phyloP scores from a whole-genome alignment of 1,140 invertebrate genomes.

The Pogonomyrmex barbatus region DNA sequence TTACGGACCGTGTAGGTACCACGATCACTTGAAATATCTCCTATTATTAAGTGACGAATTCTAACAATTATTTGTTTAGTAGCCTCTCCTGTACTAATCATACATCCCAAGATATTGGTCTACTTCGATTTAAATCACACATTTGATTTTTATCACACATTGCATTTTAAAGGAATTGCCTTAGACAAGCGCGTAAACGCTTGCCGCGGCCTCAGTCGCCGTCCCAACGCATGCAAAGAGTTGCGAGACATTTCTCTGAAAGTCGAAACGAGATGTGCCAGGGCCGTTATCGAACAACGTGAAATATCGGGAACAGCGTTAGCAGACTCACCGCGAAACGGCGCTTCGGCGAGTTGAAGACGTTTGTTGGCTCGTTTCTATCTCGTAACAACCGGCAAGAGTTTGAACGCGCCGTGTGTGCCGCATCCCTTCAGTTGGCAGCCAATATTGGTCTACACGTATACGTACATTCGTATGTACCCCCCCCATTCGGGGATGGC shows the following conservation, averaged over 20 bases:
- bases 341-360: conserved; percentile 53
- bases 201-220: not conserved
- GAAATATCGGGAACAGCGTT: conserved; percentile 66
- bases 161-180: not conserved
- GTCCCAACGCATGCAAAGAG: not conserved
- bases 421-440: conserved; percentile 78
- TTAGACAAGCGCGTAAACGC: not conserved
- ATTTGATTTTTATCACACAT: not conserved
- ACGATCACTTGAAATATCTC: no score
- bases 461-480: conserved; percentile 56
- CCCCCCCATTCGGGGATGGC: not conserved
- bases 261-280: conserved; percentile 26
- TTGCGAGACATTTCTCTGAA: conserved; percentile 38
- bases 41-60: no score
- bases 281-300: conserved; percentile 70
- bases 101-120: not conserved
- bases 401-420: conserved; percentile 77
- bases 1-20: no score
- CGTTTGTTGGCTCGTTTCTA: not conserved
- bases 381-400: conserved; percentile 56
- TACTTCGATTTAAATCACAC: not conserved
- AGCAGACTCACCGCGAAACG: conserved; percentile 32
- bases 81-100: no score
- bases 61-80: no score
- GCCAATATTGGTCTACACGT: conserved; percentile 79